A percentile compares a stretch with the other conserved stretches of the same genome.
These are phyloP conservation scores for Cyrtodaria siliqua DNA, from an alignment of 2,888 invertebrate genomes.

Conservation along the genomic window DNA sequence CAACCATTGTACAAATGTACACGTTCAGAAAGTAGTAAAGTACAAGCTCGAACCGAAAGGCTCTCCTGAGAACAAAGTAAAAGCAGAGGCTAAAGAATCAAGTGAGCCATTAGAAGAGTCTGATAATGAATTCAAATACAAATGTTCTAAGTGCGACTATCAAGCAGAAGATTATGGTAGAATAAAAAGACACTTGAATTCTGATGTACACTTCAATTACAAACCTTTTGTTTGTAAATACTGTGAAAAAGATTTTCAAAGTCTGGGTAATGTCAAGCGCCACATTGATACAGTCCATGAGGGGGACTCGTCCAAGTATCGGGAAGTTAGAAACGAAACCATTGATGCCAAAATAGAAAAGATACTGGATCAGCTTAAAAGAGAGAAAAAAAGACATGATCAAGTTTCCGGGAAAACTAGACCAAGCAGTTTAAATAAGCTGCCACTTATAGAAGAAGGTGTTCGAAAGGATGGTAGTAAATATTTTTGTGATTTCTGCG, in stretches of 20 bases:
- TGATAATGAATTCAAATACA: neutral
- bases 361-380: conserved; percentile 12
- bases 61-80: neutral
- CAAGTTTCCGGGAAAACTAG: conserved; percentile 5
- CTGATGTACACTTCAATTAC: conserved; percentile 56
- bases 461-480: conserved; percentile 1
- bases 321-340: conserved; percentile 17
- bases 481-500: conserved; percentile 21
- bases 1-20: conserved; percentile 59
- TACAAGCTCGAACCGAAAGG: conserved; percentile 10
- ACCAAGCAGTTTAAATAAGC: conserved; percentile 9
- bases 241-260: conserved; percentile 32
- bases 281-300: conserved; percentile 46
- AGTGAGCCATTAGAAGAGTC: neutral
- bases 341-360: conserved; percentile 41
- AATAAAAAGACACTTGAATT: conserved; percentile 46
- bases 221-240: conserved; percentile 61
- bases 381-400: conserved; percentile 9
- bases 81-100: neutral
- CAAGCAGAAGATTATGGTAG: neutral
- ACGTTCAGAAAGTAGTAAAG: conserved; percentile 24
- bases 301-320: conserved; percentile 35
- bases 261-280: conserved; percentile 15
- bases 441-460: conserved; percentile 19
- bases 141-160: conserved; percentile 37